Percentiles rank a stretch among this genome's conserved stretches.
phyloP scores from a whole-genome alignment of 2,888 invertebrate genomes.

The Pedicia rivosa region DNA sequence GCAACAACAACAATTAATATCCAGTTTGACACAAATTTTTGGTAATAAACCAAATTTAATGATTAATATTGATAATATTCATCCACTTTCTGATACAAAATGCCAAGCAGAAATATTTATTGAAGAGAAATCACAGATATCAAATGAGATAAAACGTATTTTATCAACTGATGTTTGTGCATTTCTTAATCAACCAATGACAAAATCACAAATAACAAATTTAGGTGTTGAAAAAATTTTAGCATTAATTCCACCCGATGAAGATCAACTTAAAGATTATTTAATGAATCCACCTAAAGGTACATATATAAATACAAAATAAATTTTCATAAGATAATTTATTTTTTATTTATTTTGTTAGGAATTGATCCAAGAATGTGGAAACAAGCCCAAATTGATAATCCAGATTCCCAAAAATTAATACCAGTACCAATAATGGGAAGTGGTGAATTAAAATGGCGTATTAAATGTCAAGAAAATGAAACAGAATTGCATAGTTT shows the following conservation, averaged over 20 bases:
- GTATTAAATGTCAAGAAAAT: conserved; percentile 69
- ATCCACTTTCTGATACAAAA: conserved; percentile 61
- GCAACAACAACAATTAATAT: conserved; percentile 53
- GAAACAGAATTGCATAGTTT: conserved; percentile 70
- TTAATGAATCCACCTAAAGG: conserved; percentile 79
- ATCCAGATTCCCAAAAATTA: conserved; percentile 79
- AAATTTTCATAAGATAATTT: no score
- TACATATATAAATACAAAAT: no score
- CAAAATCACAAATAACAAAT: conserved; percentile 53
- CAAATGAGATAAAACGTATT: conserved; percentile 48
- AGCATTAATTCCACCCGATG: conserved; percentile 59
- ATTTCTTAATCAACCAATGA: conserved; percentile 51
- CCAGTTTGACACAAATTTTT: conserved; percentile 49
- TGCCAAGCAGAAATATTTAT: conserved; percentile 62
- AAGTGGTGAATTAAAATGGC: conserved; percentile 62
- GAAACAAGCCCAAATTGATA: conserved; percentile 92
- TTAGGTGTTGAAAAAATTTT: conserved; percentile 56
- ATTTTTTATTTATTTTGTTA: no score
- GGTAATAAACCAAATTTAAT: conserved; percentile 74
- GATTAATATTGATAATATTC: conserved; percentile 61
- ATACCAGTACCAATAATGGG: conserved; percentile 92
- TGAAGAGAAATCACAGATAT: conserved; percentile 46
- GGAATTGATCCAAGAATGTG: conserved; percentile 81
- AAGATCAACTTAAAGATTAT: conserved; percentile 71
- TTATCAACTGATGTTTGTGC: conserved; percentile 54